These are phyloP conservation scores for Mormyrus hasselquistii DNA, from an alignment of 2,797 vertebrate genomes.

Conservation along the genomic window DNA sequence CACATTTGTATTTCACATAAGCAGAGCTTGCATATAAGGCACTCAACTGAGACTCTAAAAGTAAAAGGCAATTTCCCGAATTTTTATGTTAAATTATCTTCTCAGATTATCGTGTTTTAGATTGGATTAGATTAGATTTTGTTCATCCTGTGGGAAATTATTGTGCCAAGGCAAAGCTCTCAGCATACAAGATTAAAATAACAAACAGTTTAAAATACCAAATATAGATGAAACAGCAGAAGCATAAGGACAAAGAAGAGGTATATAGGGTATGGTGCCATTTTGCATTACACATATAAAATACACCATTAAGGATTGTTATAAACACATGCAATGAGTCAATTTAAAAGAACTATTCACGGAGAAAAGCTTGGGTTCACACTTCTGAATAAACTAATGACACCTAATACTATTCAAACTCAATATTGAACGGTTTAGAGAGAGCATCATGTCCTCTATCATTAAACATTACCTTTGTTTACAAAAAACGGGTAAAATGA, in stretches of 20 bases:
- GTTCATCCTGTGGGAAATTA: background rate
- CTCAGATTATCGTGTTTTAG: background rate
- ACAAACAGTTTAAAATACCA: background rate
- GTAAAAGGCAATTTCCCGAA: background rate
- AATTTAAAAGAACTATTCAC: background rate
- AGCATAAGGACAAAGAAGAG: background rate
- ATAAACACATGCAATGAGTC: background rate
- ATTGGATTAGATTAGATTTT: background rate
- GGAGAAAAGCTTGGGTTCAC: background rate
- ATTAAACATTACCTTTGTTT: background rate
- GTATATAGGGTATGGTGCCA: background rate
- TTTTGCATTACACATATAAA: background rate
- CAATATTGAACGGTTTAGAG: background rate
- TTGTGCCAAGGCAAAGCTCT: background rate
- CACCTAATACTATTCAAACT: background rate
- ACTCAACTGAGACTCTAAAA: background rate
- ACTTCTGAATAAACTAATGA: background rate
- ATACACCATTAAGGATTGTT: background rate
- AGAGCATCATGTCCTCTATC: background rate
- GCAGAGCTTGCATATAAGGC: constrained; percentile 20
- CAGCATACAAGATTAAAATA: background rate
- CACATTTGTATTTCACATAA: constrained; percentile 49
- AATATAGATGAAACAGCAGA: background rate
- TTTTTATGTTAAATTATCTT: background rate
- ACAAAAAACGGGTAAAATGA: background rate